Base-by-base conservation (phyloP, 1,140 invertebrate species). In the Caerostris darwini region DNA sequence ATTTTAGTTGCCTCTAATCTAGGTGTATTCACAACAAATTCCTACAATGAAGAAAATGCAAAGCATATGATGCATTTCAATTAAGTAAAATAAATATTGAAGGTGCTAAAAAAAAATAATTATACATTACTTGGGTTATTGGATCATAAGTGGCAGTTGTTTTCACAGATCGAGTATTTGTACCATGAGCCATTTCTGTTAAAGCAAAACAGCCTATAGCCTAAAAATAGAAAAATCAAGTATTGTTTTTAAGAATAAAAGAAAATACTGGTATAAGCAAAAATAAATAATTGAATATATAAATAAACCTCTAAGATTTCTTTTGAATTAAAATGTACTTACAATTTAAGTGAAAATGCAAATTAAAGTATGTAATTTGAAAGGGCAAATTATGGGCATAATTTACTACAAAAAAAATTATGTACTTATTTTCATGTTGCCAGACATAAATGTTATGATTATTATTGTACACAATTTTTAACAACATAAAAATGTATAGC, bases 1-100 rank as follows among this genome's bases (percentile, higher is more conserved):
- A 98, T 99, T 97, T 99, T 99, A 77, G 98, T 98, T 54, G 98
- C 98, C 96, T 99, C 97, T 96, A 99, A 98, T 96, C 99, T 98
- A 0, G 99, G 98, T 1, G 99, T 98, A 95, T 99, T 97, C 10
- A 99, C 96, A 54, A 99, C 97, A 96, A 99, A 99, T 96, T 97
- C 97, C 96, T 98, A 96, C 14, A 92, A 83, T 83, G n/a, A 3
- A 67, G 19, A 69, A 90, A 19, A 81, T 56, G 54, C 6, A 58
- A 19, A 85, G 8, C 54, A 82, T 67, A 67, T 12, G 7, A 67
- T 8, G 7, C 2, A 54, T 87, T 59, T 3, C 50, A 87, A 19
- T 19, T 7, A 87, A 7, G 5, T 58, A 61, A 58, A n/a, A 10
- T 2, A 59, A 7, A 61, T 10, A 34, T 14, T 5, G 3, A 10